Conservation (phyloP, 2,797 vertebrate species). For the Enteromius fasciolatus region DNA sequence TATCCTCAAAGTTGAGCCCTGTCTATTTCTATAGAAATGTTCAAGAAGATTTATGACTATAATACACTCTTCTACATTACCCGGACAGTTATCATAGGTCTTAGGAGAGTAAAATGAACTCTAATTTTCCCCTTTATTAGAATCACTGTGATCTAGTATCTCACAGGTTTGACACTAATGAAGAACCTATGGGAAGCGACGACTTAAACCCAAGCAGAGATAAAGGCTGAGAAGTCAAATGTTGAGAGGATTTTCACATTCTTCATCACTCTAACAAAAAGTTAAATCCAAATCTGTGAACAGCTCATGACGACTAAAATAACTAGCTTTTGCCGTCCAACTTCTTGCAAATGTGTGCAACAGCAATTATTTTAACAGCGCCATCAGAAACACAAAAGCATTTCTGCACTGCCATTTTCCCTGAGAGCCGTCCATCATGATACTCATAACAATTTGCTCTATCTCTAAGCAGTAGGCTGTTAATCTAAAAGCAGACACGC, state of each 20-base stretch:
- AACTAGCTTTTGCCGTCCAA: slow-evolving; percentile 4
- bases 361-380: slow-evolving; percentile 5
- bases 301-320: slow-evolving; percentile 11
- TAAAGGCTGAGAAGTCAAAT: slow-evolving; percentile 3
- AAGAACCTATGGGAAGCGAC: background rate
- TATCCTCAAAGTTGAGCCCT: slow-evolving; percentile 22
- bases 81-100: slow-evolving; percentile 7
- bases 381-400: slow-evolving; percentile 6
- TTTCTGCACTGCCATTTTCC: slow-evolving; percentile 2
- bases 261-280: background rate
- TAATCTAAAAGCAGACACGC: slow-evolving; percentile 40
- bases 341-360: background rate
- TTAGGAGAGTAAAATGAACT: slow-evolving; percentile 18
- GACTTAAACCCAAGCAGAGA: slow-evolving; percentile 8
- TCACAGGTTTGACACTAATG: background rate
- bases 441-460: slow-evolving; percentile 33
- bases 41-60: slow-evolving; percentile 29
- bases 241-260: slow-evolving; percentile 30
- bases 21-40: slow-evolving; percentile 23
- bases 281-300: slow-evolving; percentile 12
- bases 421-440: slow-evolving; percentile 26
- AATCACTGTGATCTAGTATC: background rate
- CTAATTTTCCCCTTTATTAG: slow-evolving; percentile 10
- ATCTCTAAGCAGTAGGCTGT: slow-evolving; percentile 26
- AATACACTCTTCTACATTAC: slow-evolving; percentile 1